Percentiles rank a stretch among this genome's conserved stretches.
Conservation (phyloP, 1,140 invertebrate genomes). For the Aphaenogaster floridana region DNA sequence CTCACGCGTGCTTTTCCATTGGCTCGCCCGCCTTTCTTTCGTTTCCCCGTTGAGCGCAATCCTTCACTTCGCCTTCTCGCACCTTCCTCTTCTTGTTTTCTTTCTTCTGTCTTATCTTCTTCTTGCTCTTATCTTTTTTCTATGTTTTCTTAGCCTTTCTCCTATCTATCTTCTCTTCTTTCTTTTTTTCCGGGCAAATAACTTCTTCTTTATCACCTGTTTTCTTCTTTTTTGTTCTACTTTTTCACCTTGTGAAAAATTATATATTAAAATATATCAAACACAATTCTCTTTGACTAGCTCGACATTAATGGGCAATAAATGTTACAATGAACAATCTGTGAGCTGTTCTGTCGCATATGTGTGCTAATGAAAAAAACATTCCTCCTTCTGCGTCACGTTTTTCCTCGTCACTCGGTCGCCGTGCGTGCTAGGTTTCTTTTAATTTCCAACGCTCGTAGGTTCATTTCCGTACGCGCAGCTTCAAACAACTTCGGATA, state of each 20-base stretch:
- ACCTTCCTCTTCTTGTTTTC: not conserved
- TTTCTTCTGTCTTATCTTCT: not conserved
- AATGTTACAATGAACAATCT: not conserved
- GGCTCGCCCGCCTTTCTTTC: slow-evolving; percentile 15
- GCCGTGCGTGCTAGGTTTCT: slow-evolving; percentile 65
- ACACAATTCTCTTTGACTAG: not conserved
- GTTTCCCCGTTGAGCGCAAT: not conserved
- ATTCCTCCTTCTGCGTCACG: slow-evolving; percentile 46
- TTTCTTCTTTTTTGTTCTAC: no score
- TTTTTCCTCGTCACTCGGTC: slow-evolving; percentile 44
- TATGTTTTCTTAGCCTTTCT: not conserved
- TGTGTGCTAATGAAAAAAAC: slow-evolving; percentile 26
- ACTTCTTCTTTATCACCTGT: not conserved
- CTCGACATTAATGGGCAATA: not conserved
- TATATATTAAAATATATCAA: not conserved
- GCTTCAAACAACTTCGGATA: slow-evolving; percentile 47
- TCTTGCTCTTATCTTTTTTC: not conserved
- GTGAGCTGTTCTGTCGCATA: not conserved
- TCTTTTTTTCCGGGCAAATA: not conserved
- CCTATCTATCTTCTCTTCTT: not conserved
- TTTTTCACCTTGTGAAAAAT: not conserved
- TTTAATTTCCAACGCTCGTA: slow-evolving; percentile 69
- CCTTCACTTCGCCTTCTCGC: not conserved
- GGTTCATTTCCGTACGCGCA: slow-evolving; percentile 69
- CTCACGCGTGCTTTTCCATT: slow-evolving; percentile 27